phyloP scores from a whole-genome alignment of 2,797 vertebrate species.

The Parotocinclus haroldoi region DNA sequence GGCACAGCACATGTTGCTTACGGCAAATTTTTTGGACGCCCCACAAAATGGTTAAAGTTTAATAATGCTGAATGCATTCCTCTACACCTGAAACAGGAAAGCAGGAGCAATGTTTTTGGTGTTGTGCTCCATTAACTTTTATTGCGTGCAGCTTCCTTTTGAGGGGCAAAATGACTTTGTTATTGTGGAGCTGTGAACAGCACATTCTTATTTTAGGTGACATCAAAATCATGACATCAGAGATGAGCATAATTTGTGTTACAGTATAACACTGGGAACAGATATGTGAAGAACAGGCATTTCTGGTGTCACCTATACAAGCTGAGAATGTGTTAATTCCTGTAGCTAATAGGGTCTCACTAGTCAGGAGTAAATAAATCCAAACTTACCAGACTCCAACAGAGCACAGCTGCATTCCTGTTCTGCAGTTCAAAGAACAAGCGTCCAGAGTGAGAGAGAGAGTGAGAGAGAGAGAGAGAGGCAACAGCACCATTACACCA shows the following conservation, averaged over 20 bases:
- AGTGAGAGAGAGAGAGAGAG: too few species aligned
- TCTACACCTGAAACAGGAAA: slow-evolving; percentile 54
- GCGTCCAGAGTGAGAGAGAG: slow-evolving; percentile 2
- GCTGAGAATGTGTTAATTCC: slow-evolving; percentile 10
- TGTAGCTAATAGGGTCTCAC: slow-evolving; percentile 32
- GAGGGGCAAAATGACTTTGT: slow-evolving; percentile 3
- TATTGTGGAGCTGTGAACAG: background rate
- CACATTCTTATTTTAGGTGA: too few species aligned
- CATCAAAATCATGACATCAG: too few species aligned
- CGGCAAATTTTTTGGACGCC: slow-evolving; percentile 48
- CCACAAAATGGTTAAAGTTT: slow-evolving; percentile 66
- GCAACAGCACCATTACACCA: too few species aligned
- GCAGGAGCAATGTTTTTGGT: slow-evolving; percentile 16
- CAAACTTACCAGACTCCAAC: slow-evolving; percentile 59
- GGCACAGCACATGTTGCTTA: slow-evolving; percentile 57
- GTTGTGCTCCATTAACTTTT: slow-evolving; percentile 28
- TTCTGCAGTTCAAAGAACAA: slow-evolving; percentile 70
- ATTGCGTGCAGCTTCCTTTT: slow-evolving; percentile 16
- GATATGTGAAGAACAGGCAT: too few species aligned
- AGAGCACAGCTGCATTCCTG: slow-evolving; percentile 72
- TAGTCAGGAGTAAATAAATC: slow-evolving; percentile 56
- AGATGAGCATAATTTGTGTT: too few species aligned
- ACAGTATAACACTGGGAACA: too few species aligned
- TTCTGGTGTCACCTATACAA: too few species aligned
- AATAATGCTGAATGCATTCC: slow-evolving; percentile 64